Conservation (phyloP, 1,140 invertebrate species). For the Armadillidium nasatum region DNA sequence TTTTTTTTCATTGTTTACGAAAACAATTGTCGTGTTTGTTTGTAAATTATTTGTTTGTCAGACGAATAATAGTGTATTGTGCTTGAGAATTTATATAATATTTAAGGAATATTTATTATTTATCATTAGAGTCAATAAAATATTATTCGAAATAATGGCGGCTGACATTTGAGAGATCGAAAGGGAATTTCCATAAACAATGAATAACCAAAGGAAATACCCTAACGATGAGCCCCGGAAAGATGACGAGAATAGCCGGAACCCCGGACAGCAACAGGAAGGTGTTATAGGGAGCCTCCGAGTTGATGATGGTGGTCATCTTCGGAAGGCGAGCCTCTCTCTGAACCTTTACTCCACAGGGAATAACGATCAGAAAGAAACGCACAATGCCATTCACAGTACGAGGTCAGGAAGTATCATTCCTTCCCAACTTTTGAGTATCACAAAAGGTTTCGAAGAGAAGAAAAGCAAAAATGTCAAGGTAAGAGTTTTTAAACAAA, state of each 20-base stretch:
- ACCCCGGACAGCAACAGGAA: neutral
- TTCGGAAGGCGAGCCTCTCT: neutral
- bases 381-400: neutral
- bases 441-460: neutral
- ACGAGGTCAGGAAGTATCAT: neutral
- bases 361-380: neutral
- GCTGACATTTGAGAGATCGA: too few species aligned
- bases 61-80: too few species aligned
- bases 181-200: too few species aligned
- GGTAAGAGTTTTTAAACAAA: neutral
- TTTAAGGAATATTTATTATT: too few species aligned
- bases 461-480: neutral
- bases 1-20: too few species aligned
- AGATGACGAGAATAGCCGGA: neutral
- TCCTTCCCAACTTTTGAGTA: neutral
- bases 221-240: too few species aligned
- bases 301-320: neutral
- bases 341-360: neutral
- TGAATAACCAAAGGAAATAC: too few species aligned
- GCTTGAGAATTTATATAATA: too few species aligned
- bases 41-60: too few species aligned
- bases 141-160: too few species aligned
- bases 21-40: too few species aligned
- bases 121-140: too few species aligned
- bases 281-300: neutral